Conservation (phyloP, 2,113 vertebrate genomes). For the Turdus rufiventris region DNA sequence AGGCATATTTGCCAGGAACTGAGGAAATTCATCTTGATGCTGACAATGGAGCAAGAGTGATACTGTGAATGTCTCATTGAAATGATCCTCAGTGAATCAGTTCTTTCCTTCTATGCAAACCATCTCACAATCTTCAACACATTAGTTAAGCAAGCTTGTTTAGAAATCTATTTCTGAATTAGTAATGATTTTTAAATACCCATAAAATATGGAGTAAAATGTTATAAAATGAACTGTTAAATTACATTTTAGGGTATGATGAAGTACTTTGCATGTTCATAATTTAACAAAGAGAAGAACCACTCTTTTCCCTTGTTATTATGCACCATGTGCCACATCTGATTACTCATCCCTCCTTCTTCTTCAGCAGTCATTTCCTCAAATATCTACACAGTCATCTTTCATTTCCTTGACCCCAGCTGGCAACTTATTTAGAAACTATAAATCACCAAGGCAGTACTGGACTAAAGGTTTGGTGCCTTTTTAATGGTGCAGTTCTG, state of each 20-base stretch:
- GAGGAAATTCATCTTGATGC: not conserved
- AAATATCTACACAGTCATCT: not conserved
- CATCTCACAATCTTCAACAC: not conserved
- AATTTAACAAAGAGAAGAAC: not conserved
- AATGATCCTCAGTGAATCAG: not conserved
- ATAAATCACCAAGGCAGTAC: not conserved
- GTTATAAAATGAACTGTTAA: not conserved
- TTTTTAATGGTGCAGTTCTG: not conserved
- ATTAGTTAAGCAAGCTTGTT: not conserved
- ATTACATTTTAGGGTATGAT: not conserved
- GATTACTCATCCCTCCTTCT: not conserved
- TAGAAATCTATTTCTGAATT: not conserved
- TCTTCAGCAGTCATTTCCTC: not conserved
- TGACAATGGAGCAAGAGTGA: not conserved
- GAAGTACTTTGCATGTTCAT: not conserved
- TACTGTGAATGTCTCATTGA: not conserved
- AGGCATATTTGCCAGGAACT: not conserved
- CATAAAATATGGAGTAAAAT: not conserved
- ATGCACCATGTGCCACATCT: not conserved
- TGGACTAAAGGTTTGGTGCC: not conserved
- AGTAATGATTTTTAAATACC: not conserved
- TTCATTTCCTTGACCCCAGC: not conserved
- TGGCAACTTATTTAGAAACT: not conserved
- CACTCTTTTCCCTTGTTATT: not conserved
- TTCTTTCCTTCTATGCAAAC: not conserved